Evolutionary conservation across 2,888 invertebrate genomes (phyloP).

Genomic region (Acanthosepion lycidas): DNA sequence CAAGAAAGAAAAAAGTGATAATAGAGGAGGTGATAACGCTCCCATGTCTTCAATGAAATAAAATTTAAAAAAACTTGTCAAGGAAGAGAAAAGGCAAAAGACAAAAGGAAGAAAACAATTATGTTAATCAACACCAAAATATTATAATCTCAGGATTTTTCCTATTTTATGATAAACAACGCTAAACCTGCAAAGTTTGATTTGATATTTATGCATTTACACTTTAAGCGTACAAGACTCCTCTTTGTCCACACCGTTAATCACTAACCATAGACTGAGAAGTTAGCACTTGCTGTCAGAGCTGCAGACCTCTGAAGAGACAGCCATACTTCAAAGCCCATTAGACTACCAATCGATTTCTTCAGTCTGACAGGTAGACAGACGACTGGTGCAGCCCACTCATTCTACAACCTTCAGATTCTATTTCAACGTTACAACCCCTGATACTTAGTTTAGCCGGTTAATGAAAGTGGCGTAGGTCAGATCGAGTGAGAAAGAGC

Average conservation of each 20-base stretch:
- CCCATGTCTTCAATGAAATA: too few species aligned
- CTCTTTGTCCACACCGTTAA: background rate
- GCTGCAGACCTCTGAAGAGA: background rate
- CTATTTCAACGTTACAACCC: background rate
- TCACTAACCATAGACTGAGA: background rate
- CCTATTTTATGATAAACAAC: too few species aligned
- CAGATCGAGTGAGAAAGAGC: background rate
- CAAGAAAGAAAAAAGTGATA: too few species aligned
- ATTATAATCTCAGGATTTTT: too few species aligned
- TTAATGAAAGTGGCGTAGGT: background rate
- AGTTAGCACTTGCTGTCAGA: background rate
- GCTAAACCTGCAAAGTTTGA: too few species aligned
- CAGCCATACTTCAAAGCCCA: background rate
- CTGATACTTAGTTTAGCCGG: background rate
- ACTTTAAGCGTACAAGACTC: too few species aligned
- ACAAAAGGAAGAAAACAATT: too few species aligned
- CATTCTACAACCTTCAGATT: background rate
- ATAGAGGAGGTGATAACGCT: too few species aligned
- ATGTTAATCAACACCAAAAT: too few species aligned
- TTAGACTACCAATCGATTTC: background rate
- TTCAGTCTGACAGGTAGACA: background rate
- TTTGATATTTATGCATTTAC: too few species aligned
- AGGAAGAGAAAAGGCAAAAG: too few species aligned
- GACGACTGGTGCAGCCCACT: background rate
- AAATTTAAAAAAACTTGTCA: too few species aligned